Evolutionary conservation across 2,797 vertebrate species (phyloP).

Genomic region (Microctenopoma stevenorrisi): DNA sequence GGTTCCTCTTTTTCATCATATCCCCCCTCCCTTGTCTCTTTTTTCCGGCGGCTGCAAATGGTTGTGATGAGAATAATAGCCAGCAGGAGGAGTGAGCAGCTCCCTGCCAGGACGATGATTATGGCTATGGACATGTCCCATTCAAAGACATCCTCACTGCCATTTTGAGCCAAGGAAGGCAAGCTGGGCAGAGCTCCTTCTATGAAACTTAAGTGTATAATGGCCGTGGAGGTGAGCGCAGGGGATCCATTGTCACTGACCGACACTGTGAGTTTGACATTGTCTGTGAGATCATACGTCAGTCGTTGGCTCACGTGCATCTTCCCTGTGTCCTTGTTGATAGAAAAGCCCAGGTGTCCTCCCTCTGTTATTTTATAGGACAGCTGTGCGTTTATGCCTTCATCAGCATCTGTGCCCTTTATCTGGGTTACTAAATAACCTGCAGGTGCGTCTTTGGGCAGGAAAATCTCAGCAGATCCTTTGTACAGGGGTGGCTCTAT

Average conservation of each 20-base stretch:
- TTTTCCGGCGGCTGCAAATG: conserved; percentile 91
- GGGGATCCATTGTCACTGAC: conserved; percentile 91
- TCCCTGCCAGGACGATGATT: conserved; percentile 92
- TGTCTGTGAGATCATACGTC: conserved; percentile 87
- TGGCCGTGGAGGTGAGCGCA: conserved; percentile 87
- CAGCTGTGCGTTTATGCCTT: conserved; percentile 90
- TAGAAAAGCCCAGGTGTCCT: conserved; percentile 87
- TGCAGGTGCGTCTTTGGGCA: conserved; percentile 88
- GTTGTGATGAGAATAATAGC: conserved; percentile 94
- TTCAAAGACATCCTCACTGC: conserved; percentile 81
- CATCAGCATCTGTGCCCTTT: conserved; percentile 91
- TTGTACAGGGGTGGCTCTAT: conserved; percentile 88
- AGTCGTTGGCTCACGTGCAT: conserved; percentile 88
- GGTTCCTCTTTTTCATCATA: conserved; percentile 87
- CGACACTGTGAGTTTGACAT: conserved; percentile 86
- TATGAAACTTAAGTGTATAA: conserved; percentile 88
- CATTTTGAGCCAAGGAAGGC: conserved; percentile 82
- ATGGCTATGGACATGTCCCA: conserved; percentile 94
- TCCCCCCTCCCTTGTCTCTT: conserved; percentile 81
- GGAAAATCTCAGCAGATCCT: conserved; percentile 88
- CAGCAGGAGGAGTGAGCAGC: conserved; percentile 92
- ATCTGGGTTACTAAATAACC: conserved; percentile 91
- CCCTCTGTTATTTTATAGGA: conserved; percentile 88
- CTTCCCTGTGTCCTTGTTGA: conserved; percentile 90
- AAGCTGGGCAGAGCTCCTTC: conserved; percentile 84